Evolutionary conservation across 2,113 vertebrate species (phyloP), one percentile per base, ranked within the genome.

Genomic region (Garra rufa): DNA sequence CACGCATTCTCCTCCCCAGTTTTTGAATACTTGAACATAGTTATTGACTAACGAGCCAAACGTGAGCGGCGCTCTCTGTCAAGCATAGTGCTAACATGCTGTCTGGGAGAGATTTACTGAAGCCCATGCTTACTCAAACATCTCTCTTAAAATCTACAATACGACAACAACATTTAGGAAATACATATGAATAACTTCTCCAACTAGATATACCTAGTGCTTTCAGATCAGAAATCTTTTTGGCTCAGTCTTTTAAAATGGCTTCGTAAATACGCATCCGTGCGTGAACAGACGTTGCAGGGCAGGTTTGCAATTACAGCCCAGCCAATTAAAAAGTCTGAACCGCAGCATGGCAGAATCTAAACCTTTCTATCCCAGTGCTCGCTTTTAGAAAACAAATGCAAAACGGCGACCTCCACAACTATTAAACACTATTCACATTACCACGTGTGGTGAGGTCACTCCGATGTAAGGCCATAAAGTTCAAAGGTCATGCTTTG

Each of bases 401-500:
- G 57, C 52, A 57, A 57, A 57, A 57, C 52, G n/a, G 52, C 30
- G 63, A 86, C 84, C 77, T 71, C 76, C 30, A 70, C 91, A 90
- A 88, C 81, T 88, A 90, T 80, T 80, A 38, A 46, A 82, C 87
- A 81, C 89, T 70, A 55, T 89, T 86, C 89, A 91, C 88, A 65
- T 87, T 89, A 93, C 34, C 34, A 91, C 86, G 85, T 91, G 83
- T 90, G 67, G 89, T 93, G 94, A 95, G 93, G 94, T 95, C 93
- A 92, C 92, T 93, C 90, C 91, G 87, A 93, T 92, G 92, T 95
- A 95, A 95, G 95, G 95, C 95, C 92, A 94, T 94, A 90, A 92
- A 91, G 92, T 92, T 86, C 81, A 74, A 76, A 86, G 95, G 90
- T 92, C 97, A 97, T 97, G 96, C 96, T 96, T 91, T 94, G 96